A percentile compares a stretch with the other conserved stretches of the same genome.
phyloP scores from a whole-genome alignment of 1,140 invertebrate genomes.

The Caenorhabditis brenneri region DNA sequence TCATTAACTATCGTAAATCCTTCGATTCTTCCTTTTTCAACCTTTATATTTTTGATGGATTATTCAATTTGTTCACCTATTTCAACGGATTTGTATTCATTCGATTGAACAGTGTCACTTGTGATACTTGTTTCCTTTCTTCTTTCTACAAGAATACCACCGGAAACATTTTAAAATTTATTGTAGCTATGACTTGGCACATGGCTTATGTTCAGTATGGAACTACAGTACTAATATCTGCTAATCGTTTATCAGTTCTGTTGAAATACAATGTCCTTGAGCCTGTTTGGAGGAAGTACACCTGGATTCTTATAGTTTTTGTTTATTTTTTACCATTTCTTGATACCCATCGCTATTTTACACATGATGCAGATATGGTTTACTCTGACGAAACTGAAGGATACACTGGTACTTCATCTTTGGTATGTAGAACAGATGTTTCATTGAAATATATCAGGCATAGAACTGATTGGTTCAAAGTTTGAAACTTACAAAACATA shows the following conservation, averaged over 20 bases:
- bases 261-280: not conserved
- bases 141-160: not conserved
- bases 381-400: not conserved
- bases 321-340: not conserved
- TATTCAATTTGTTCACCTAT: not conserved
- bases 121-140: not conserved
- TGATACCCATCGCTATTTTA: not conserved
- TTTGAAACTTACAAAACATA: no score
- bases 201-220: slow-evolving; percentile 4
- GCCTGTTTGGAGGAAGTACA: not conserved
- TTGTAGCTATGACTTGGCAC: not conserved
- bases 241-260: not conserved
- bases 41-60: not conserved
- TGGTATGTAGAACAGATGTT: not conserved
- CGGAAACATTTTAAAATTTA: not conserved
- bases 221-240: not conserved
- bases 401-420: not conserved
- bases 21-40: not conserved
- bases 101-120: not conserved
- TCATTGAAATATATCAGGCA: no score
- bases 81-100: not conserved
- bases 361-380: not conserved
- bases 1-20: not conserved
- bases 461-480: no score
- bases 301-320: not conserved